Conservation (phyloP, 37 sponge, comb jelly and placozoan genomes). For the Aplysina aerophoba region DNA sequence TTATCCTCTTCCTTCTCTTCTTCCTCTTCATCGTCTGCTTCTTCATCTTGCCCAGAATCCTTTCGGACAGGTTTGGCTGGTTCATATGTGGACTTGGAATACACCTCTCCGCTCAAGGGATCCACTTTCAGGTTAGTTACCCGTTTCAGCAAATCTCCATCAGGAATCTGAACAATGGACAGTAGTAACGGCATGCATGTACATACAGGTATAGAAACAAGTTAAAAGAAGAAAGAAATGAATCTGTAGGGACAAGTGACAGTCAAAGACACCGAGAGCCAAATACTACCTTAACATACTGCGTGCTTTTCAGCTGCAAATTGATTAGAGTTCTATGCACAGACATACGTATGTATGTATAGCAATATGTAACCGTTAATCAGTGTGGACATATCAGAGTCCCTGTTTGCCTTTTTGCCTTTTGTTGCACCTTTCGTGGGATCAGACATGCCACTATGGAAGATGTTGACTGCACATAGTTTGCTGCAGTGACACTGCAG, state of each 20-base stretch:
- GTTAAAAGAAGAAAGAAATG: not conserved
- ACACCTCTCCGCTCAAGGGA: slow-evolving; percentile 60
- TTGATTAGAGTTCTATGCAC: not conserved
- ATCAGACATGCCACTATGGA: too few species aligned
- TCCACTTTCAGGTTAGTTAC: slow-evolving; percentile 68
- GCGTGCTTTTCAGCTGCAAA: too few species aligned
- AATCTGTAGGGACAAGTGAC: not conserved
- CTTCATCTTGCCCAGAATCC: slow-evolving; percentile 18
- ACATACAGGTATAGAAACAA: not conserved
- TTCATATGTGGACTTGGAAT: slow-evolving; percentile 36
- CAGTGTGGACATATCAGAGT: too few species aligned
- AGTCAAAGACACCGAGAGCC: too few species aligned
- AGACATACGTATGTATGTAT: not conserved
- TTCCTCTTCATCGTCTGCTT: slow-evolving; percentile 45
- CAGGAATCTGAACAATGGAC: slow-evolving; percentile 61
- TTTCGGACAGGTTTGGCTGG: slow-evolving; percentile 45
- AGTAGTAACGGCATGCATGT: not conserved
- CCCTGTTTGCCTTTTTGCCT: too few species aligned
- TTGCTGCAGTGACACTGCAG: too few species aligned
- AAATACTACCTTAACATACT: too few species aligned
- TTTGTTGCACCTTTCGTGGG: too few species aligned
- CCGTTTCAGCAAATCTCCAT: slow-evolving; percentile 62
- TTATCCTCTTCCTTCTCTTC: slow-evolving; percentile 61
- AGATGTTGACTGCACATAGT: too few species aligned
- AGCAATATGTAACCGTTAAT: too few species aligned